A percentile compares a stretch with the other conserved stretches of the same genome.
phyloP scores from a whole-genome alignment of 1,140 invertebrate genomes.

The Venustaconcha ellipsiformis region DNA sequence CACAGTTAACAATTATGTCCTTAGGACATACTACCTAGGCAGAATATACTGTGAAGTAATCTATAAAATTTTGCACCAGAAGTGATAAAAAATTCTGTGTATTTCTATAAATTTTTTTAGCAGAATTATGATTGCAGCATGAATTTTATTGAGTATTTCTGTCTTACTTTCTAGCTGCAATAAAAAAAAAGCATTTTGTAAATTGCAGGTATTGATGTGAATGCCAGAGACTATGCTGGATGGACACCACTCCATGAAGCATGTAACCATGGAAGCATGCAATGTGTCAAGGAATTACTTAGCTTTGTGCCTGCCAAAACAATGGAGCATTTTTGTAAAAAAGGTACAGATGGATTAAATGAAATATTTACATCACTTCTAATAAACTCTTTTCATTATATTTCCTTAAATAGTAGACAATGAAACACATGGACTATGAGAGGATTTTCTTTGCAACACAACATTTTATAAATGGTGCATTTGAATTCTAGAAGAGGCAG shows the following conservation, averaged over 20 bases:
- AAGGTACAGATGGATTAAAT: conserved; percentile 23
- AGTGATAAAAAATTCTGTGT: too few species aligned
- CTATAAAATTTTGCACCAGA: too few species aligned
- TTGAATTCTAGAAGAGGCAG: too few species aligned
- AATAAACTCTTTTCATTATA: not conserved
- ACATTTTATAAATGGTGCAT: too few species aligned
- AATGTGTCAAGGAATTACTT: conserved; percentile 83
- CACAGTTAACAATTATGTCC: too few species aligned
- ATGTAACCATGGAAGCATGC: conserved; percentile 84
- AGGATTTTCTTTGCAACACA: not conserved
- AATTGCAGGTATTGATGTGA: conserved; percentile 55
- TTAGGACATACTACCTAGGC: too few species aligned
- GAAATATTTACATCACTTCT: not conserved
- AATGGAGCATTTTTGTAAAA: conserved; percentile 43
- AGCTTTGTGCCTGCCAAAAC: conserved; percentile 54
- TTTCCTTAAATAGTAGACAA: not conserved
- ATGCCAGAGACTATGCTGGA: conserved; percentile 82
- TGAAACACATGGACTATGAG: not conserved
- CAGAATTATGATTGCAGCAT: too few species aligned
- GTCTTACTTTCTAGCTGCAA: too few species aligned
- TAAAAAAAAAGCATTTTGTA: too few species aligned
- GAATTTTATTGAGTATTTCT: too few species aligned
- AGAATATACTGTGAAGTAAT: too few species aligned
- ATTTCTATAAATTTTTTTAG: too few species aligned
- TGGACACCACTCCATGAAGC: conserved; percentile 96